Conservation (phyloP, 2,888 invertebrate genomes). For the Nematopogon swammerdamellus region DNA sequence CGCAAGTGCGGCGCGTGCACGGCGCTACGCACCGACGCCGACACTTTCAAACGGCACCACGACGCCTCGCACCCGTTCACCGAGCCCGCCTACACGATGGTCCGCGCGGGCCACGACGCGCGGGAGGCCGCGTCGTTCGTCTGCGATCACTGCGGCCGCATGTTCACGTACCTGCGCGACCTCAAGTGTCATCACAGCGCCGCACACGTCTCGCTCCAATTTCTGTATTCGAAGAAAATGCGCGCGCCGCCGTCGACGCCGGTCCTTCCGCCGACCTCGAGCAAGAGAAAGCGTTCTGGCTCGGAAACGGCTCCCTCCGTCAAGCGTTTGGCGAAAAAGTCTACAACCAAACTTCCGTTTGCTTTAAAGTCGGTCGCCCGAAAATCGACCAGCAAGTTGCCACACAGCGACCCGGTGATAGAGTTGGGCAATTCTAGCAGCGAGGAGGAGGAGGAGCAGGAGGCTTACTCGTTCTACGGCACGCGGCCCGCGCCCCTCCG, state of each 20-base stretch:
- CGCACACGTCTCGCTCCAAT: conserved; percentile 16
- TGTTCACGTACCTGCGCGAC: conserved; percentile 21
- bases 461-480: conserved; percentile 49
- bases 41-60: conserved; percentile 32
- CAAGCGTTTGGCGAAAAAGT: conserved; percentile 27
- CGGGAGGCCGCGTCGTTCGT: conserved; percentile 16
- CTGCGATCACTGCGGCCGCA: conserved; percentile 21
- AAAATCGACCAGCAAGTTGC: conserved; percentile 52
- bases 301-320: neutral
- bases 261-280: neutral
- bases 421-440: conserved; percentile 10
- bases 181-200: conserved; percentile 22
- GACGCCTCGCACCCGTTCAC: conserved; percentile 17
- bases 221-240: conserved; percentile 17
- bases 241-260: conserved; percentile 1
- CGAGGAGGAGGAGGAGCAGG: conserved; percentile 18
- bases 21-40: conserved; percentile 23
- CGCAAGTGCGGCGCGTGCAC: conserved; percentile 43
- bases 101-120: conserved; percentile 19
- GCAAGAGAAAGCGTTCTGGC: neutral
- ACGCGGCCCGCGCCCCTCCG: conserved; percentile 28
- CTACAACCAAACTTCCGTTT: conserved; percentile 30
- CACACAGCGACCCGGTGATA: conserved; percentile 11
- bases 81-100: conserved; percentile 23
- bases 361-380: conserved; percentile 20